Percentiles rank a stretch among this genome's conserved stretches.
phyloP scores from a whole-genome alignment of 2,888 invertebrate genomes.

The Agriopis aurantiaria region DNA sequence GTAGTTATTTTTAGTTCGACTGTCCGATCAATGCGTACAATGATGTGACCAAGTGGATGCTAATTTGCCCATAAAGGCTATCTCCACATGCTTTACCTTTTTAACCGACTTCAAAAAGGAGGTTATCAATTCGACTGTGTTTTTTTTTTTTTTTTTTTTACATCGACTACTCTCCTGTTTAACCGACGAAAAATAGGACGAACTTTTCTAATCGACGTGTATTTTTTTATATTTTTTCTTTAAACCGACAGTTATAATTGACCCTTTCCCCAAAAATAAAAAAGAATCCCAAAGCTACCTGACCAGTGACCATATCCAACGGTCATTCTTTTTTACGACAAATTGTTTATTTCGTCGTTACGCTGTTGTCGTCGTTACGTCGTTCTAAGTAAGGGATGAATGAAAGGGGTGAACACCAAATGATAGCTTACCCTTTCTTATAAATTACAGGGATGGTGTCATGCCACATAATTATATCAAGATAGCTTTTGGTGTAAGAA shows the following conservation, averaged over 20 bases:
- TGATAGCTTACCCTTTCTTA: slow-evolving; percentile 28
- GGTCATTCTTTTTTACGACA: slow-evolving; percentile 65
- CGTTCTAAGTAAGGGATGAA: slow-evolving; percentile 59
- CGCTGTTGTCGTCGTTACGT: slow-evolving; percentile 66
- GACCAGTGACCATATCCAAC: slow-evolving; percentile 76
- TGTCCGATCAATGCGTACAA: too few relatives aligned
- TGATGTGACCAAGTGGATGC: too few relatives aligned
- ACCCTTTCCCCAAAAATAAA: slow-evolving; percentile 37
- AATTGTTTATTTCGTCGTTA: slow-evolving; percentile 64
- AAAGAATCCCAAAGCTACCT: slow-evolving; percentile 58
- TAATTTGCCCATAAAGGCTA: too few relatives aligned
- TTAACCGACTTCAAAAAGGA: too few relatives aligned
- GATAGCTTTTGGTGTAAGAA: neutral
- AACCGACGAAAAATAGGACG: too few relatives aligned
- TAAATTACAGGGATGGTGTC: slow-evolving; percentile 2
- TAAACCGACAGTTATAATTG: slow-evolving; percentile 26
- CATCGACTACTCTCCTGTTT: too few relatives aligned
- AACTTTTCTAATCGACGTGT: too few relatives aligned
- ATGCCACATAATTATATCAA: slow-evolving; percentile 5
- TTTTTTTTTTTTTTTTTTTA: too few relatives aligned
- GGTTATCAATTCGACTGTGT: too few relatives aligned
- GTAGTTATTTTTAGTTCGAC: too few relatives aligned
- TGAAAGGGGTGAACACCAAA: slow-evolving; percentile 57
- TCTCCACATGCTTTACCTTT: too few relatives aligned
- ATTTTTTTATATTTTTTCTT: too few relatives aligned